phyloP scores from a whole-genome alignment of 2,888 invertebrate species.

The Xestobium rufovillosum region DNA sequence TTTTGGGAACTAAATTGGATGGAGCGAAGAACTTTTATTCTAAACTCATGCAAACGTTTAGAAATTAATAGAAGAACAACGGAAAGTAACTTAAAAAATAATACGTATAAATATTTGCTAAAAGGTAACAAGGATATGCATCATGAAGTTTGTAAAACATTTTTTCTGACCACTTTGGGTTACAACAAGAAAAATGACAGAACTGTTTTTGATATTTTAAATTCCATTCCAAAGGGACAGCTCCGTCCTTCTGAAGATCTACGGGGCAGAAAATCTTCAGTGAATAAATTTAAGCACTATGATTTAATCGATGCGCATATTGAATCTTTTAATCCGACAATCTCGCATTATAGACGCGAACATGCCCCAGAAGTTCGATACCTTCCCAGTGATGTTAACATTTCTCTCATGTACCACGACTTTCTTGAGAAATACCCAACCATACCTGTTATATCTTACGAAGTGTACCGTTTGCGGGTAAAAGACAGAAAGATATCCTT shows the following conservation, averaged over 20 bases:
- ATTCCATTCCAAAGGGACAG: constrained; percentile 11
- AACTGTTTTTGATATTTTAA: constrained; percentile 10
- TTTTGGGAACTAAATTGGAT: too few relatives aligned
- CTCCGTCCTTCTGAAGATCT: constrained; percentile 9
- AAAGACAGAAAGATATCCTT: constrained; percentile 21
- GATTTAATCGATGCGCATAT: constrained; percentile 10
- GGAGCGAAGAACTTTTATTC: too few relatives aligned
- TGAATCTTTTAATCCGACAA: constrained; percentile 13
- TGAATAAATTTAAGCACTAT: constrained; percentile 9
- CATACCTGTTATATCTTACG: constrained; percentile 17
- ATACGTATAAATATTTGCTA: not conserved
- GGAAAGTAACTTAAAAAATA: too few relatives aligned
- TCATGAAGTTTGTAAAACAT: constrained; percentile 13
- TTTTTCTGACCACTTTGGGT: constrained; percentile 15
- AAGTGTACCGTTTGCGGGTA: constrained; percentile 17
- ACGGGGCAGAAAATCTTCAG: constrained; percentile 9
- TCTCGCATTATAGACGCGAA: constrained; percentile 16
- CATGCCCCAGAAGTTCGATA: constrained; percentile 14
- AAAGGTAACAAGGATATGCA: not conserved
- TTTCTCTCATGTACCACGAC: constrained; percentile 12
- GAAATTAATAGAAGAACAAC: too few relatives aligned
- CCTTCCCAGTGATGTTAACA: constrained; percentile 11
- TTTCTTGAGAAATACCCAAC: constrained; percentile 16
- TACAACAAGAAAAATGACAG: constrained; percentile 15
- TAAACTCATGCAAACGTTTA: too few relatives aligned